A percentile compares a stretch with the other conserved stretches of the same genome.
Evolutionary conservation across 2,797 vertebrate genomes (phyloP).

Genomic region (Ctenochaetus hawaiiensis): DNA sequence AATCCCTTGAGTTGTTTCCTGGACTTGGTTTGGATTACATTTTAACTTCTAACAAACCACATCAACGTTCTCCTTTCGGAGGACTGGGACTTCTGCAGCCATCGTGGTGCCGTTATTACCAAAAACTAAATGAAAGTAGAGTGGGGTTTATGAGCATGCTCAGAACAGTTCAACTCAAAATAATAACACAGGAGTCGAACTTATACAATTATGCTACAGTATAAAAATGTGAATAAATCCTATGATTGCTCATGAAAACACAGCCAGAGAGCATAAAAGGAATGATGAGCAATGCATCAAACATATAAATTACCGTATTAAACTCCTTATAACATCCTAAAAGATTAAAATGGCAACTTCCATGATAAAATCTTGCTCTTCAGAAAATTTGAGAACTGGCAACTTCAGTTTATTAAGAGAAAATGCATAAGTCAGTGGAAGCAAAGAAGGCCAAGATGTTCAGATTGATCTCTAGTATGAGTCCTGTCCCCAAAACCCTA

Average conservation of each 20-base stretch:
- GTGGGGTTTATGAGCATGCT: background rate
- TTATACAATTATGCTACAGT: too few relatives aligned
- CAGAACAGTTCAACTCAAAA: background rate
- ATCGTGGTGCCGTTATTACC: constrained; percentile 18
- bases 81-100: constrained; percentile 19
- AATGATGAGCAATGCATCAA: too few relatives aligned
- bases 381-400: too few relatives aligned
- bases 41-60: constrained; percentile 59
- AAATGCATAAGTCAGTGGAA: too few relatives aligned
- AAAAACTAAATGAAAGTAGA: background rate
- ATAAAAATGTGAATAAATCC: too few relatives aligned
- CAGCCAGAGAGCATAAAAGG: too few relatives aligned
- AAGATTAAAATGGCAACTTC: too few relatives aligned
- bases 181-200: background rate
- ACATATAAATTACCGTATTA: too few relatives aligned
- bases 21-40: constrained; percentile 50
- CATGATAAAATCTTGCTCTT: too few relatives aligned
- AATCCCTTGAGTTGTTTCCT: constrained; percentile 51
- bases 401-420: too few relatives aligned
- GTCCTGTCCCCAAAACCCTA: background rate
- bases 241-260: background rate
- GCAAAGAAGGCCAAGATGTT: too few relatives aligned
- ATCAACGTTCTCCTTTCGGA: constrained; percentile 29
- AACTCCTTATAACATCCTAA: background rate
- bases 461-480: too few relatives aligned